Base-by-base conservation (phyloP, 1,140 invertebrate genomes). In the Bacillus rossius region DNA sequence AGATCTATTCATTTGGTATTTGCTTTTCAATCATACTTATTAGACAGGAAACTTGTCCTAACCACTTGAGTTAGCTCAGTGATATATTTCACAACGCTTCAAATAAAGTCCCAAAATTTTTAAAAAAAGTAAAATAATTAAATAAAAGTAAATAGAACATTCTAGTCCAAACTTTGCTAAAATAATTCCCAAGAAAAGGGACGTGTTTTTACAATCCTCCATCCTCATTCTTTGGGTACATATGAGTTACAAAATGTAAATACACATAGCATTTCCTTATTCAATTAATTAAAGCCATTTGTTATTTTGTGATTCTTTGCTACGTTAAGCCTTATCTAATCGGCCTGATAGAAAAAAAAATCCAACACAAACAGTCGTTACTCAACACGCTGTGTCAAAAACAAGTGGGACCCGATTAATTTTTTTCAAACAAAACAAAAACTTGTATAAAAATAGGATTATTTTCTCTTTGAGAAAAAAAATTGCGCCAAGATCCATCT, bases 231-330 rank as follows among this genome's bases (percentile, higher is more conserved):
- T 29, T 16, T 50, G 41, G 41, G 53, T 17, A 41, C 41, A 16
- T 42, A 16, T 42, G 19, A 42, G 41, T 42, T 42, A 55, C 23
- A 42, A 41, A 17, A 50, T 13, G 37, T 34, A 42, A 42, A 55
- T 38, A 47, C 41, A 57, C 34, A 57, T 57, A 49, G 55, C 55
- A 37, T 57, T 41, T 38, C 47, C 43, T 49, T 49, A 49, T 34
- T 34, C 34, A 49, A 57, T 57, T 57, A 57, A 57, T 57, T 57
- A 57, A 57, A 57, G 55, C 55, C 47, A 57, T 57, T 54, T 3
- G 52, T 54, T 54, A 54, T 54, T 23, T 57, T 42, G 26, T 43
- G 5, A 17, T 55, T 55, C 43, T 41, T 23, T 55, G 37, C 55
- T 57, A 57, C 38, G 55, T 57, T 57, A 57, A 57, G 55, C 55